These are phyloP conservation scores for Mythimna ferrago DNA, from an alignment of 2,888 invertebrate genomes.

Conservation along the genomic window DNA sequence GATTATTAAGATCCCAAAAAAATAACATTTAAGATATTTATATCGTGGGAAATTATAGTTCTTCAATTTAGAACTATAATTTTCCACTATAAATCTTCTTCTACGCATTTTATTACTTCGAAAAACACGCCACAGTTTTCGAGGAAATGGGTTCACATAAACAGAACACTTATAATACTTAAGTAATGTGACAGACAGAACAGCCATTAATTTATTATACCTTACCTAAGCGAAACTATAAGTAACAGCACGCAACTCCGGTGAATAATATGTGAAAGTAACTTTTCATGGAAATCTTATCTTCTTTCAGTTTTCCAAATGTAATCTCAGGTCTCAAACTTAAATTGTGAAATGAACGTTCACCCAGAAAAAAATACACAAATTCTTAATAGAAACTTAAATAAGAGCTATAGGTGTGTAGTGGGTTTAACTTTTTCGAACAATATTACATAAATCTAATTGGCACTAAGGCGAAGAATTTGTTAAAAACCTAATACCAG, in stretches of 20 bases:
- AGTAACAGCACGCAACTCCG: constrained; percentile 15
- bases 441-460: neutral
- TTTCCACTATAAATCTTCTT: neutral
- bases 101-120: neutral
- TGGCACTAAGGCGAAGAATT: neutral
- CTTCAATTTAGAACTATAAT: neutral
- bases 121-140: constrained; percentile 7
- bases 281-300: neutral
- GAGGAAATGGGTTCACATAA: constrained; percentile 17
- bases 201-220: neutral
- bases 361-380: no score
- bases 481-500: neutral
- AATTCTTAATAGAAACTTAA: no score
- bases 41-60: no score
- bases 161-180: constrained; percentile 12
- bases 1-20: neutral
- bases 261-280: neutral
- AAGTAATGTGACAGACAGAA: constrained; percentile 9
- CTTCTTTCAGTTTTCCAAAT: neutral
- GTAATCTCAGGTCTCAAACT: neutral
- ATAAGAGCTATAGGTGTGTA: no score
- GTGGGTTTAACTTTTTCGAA: no score
- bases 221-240: constrained; percentile 4
- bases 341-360: neutral
- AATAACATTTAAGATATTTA: neutral